Evolutionary conservation across 92 coral and sea anemone genomes (phyloP).

Genomic region (Porites evermanni): DNA sequence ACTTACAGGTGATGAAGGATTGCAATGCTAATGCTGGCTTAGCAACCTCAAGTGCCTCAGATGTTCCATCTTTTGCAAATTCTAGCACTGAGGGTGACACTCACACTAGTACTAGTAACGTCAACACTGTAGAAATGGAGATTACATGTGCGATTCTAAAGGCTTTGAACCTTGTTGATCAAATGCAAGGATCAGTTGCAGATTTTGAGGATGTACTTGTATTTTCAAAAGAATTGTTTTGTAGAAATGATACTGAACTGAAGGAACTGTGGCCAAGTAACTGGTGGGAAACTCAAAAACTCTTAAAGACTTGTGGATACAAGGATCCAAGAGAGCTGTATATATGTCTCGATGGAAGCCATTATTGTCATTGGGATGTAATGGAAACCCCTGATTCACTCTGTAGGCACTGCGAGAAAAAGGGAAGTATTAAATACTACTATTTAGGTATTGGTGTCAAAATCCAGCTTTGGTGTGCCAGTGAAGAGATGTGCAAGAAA

Average conservation of each 20-base stretch:
- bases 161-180: slow-evolving; percentile 47
- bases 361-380: slow-evolving; percentile 47
- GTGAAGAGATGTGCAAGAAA: slow-evolving; percentile 43
- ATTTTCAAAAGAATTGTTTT: slow-evolving; percentile 54
- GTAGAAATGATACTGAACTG: slow-evolving; percentile 29
- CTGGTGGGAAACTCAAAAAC: slow-evolving; percentile 54
- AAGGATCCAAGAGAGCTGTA: slow-evolving; percentile 54
- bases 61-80: slow-evolving; percentile 5
- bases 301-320: slow-evolving; percentile 48
- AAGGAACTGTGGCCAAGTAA: slow-evolving; percentile 48
- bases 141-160: slow-evolving; percentile 44
- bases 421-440: slow-evolving; percentile 55
- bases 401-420: slow-evolving; percentile 61
- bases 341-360: slow-evolving; percentile 56
- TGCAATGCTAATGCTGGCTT: slow-evolving; percentile 11
- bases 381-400: slow-evolving; percentile 33
- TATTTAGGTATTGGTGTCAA: slow-evolving; percentile 55
- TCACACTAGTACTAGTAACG: background rate
- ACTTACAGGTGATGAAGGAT: slow-evolving; percentile 12
- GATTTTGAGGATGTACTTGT: slow-evolving; percentile 49
- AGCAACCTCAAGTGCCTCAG: slow-evolving; percentile 16
- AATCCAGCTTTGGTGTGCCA: slow-evolving; percentile 54
- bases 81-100: slow-evolving; percentile 19
- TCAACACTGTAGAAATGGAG: slow-evolving; percentile 20
- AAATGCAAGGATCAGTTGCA: slow-evolving; percentile 41